phyloP scores from a whole-genome alignment of 30 jellyfish, hydroid and myxozoan species.

The Sanderia malayensis region DNA sequence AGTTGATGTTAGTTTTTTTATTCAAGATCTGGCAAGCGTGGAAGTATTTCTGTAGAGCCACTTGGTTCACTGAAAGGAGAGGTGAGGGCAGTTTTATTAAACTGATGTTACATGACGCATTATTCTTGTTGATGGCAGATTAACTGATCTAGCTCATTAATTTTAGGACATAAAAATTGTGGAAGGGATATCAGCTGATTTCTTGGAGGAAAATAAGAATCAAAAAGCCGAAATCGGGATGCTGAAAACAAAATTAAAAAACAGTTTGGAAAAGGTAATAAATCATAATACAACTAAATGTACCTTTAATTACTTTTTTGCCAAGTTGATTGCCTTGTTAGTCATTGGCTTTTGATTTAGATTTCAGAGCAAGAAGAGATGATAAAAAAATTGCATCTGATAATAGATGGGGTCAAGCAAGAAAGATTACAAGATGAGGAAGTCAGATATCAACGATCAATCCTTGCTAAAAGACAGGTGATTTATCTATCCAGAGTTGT shows the following conservation, averaged over 20 bases:
- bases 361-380: slow-evolving; percentile 17
- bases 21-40: no score
- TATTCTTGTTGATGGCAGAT: no score
- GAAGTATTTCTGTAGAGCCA: no score
- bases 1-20: no score
- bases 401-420: slow-evolving; percentile 10
- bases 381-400: slow-evolving; percentile 1
- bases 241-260: neutral
- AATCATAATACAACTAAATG: neutral
- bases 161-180: neutral
- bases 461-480: slow-evolving; percentile 41
- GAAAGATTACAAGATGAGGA: slow-evolving; percentile 32
- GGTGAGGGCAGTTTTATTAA: no score
- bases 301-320: neutral
- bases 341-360: neutral
- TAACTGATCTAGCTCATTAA: no score
- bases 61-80: no score
- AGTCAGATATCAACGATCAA: slow-evolving; percentile 36
- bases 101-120: no score
- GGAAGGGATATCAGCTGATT: neutral
- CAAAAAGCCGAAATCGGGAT: slow-evolving; percentile 6
- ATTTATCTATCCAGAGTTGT: no score
- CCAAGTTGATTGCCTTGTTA: neutral
- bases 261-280: slow-evolving; percentile 9
- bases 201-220: neutral